Percentiles rank a stretch among this genome's conserved stretches.
Conservation (phyloP, 2,888 invertebrate species). For the Synanthedon andrenaeformis region DNA sequence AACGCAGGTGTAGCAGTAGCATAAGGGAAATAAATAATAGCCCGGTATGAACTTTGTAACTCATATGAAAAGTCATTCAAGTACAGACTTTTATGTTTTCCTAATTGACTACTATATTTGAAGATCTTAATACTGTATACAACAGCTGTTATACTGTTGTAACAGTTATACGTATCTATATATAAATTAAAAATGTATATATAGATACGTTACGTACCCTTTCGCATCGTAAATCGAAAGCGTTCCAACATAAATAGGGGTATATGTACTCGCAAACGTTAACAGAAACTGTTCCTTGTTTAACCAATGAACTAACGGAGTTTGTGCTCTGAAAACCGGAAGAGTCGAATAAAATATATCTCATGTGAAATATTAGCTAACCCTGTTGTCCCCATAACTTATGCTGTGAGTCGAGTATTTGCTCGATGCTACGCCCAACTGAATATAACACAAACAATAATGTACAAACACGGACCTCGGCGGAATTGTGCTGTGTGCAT, state of each 20-base stretch:
- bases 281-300: not conserved
- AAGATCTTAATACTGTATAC: too few species aligned
- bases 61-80: too few species aligned
- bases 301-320: not conserved
- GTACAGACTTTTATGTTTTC: too few species aligned
- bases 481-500: not conserved
- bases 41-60: too few species aligned
- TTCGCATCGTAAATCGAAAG: not conserved
- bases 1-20: too few species aligned
- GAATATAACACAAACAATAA: not conserved
- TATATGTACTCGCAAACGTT: not conserved
- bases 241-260: not conserved
- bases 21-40: too few species aligned
- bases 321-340: not conserved
- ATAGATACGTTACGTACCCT: not conserved
- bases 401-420: not conserved
- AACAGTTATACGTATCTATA: too few species aligned
- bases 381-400: not conserved
- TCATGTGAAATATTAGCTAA: not conserved
- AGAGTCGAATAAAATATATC: not conserved
- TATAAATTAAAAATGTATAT: too few species aligned
- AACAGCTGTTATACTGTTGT: too few species aligned
- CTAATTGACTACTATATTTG: too few species aligned
- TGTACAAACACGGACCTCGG: not conserved
- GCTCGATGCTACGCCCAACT: not conserved